phyloP scores from a whole-genome alignment of 2,113 vertebrate species.

The Gopherus flavomarginatus region DNA sequence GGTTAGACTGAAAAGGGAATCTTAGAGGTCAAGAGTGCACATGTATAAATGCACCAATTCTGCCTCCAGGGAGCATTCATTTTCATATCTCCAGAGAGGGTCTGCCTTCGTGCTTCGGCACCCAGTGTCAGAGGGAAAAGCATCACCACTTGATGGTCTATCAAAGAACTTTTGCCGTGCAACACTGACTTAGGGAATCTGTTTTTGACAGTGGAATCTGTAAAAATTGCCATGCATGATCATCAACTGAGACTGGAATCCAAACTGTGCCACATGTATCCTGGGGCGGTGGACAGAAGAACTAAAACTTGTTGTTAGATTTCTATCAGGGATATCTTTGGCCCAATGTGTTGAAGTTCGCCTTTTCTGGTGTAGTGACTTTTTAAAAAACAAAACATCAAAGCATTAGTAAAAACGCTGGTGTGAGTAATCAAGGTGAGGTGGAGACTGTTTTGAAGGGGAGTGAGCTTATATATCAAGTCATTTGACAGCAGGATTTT shows the following conservation, averaged over 20 bases:
- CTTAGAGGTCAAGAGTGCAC: background rate
- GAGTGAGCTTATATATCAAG: background rate
- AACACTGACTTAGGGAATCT: background rate
- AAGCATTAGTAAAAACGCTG: background rate
- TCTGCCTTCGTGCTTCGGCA: background rate
- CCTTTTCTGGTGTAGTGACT: background rate
- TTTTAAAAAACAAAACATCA: background rate
- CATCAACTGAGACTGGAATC: background rate
- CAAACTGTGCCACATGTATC: background rate
- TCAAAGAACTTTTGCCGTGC: background rate
- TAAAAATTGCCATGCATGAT: background rate
- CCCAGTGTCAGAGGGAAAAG: background rate
- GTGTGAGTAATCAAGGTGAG: background rate
- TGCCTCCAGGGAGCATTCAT: background rate
- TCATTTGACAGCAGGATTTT: background rate
- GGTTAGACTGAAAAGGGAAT: background rate
- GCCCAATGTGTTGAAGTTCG: background rate
- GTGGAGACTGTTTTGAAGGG: background rate
- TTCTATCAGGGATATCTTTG: background rate
- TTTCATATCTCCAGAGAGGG: background rate
- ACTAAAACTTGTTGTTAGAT: background rate
- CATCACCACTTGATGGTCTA: background rate
- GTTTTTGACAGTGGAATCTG: background rate
- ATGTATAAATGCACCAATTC: background rate
- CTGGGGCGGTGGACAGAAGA: background rate